phyloP scores from a whole-genome alignment of 2,113 vertebrate species.

The Procapra przewalskii region DNA sequence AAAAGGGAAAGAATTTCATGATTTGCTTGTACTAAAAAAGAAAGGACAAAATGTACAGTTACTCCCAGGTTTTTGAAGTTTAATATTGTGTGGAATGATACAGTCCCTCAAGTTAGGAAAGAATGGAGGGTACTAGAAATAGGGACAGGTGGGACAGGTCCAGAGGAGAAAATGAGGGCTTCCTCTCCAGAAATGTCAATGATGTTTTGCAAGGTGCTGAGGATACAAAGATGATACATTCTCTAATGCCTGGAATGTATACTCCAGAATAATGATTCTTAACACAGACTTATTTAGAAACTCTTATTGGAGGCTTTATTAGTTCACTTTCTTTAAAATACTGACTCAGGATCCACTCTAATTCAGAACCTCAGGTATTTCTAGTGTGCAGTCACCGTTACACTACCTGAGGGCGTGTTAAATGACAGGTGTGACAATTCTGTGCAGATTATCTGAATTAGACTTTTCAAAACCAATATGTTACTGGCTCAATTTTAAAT shows the following conservation, averaged over 20 bases:
- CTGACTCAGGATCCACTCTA: neutral
- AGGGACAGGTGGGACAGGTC: neutral
- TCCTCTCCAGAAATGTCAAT: neutral
- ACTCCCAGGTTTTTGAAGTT: neutral
- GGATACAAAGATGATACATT: neutral
- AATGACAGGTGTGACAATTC: neutral
- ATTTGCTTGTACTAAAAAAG: neutral
- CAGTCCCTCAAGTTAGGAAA: neutral
- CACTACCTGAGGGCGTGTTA: too few species aligned
- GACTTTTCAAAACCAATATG: neutral
- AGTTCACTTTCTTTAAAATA: neutral
- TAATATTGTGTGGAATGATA: neutral
- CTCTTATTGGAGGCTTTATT: neutral
- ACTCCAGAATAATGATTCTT: neutral
- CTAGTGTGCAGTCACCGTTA: neutral
- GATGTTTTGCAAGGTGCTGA: neutral
- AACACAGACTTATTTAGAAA: neutral
- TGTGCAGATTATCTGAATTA: neutral
- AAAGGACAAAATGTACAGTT: neutral
- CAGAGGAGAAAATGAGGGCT: neutral
- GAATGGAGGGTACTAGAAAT: neutral
- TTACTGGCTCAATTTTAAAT: neutral
- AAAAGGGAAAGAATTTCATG: neutral
- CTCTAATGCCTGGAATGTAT: neutral
- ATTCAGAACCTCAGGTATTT: neutral